Percentiles rank a stretch among this genome's conserved stretches.
Conservation (phyloP, 2,888 invertebrate genomes). For the Spodoptera littoralis region DNA sequence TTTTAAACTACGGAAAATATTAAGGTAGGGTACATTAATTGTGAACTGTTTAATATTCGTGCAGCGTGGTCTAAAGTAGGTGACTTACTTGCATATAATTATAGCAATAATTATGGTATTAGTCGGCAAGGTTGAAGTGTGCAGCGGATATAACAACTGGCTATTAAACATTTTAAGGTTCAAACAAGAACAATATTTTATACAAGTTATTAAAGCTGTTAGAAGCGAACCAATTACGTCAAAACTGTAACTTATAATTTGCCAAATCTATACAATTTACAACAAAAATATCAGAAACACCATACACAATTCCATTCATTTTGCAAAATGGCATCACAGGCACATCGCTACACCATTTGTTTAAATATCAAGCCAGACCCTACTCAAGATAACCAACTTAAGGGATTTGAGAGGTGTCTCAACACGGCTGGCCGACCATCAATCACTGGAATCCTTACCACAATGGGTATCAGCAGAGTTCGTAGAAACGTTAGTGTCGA, state of each 20-base stretch:
- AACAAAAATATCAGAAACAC: too few species aligned
- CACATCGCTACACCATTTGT: too few species aligned
- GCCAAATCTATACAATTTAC: too few species aligned
- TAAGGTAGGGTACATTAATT: conserved; percentile 11
- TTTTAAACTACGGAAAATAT: conserved; percentile 32
- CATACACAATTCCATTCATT: too few species aligned
- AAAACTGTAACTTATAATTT: too few species aligned
- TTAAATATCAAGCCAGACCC: neutral
- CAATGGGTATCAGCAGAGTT: conserved; percentile 56
- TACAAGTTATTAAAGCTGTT: too few species aligned
- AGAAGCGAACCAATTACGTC: too few species aligned
- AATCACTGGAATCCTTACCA: conserved; percentile 56
- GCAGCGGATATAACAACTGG: conserved; percentile 24
- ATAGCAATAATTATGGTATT: conserved; percentile 57
- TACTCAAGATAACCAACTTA: neutral
- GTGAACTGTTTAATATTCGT: conserved; percentile 30
- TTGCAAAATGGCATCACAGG: too few species aligned
- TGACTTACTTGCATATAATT: conserved; percentile 62
- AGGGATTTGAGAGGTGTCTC: conserved; percentile 32
- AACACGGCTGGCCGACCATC: conserved; percentile 43
- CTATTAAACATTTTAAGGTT: conserved; percentile 21
- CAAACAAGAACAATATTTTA: neutral
- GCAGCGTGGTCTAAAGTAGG: conserved; percentile 36
- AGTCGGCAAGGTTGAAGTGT: conserved; percentile 39
- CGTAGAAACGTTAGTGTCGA: conserved; percentile 59